Evolutionary conservation across 2,888 invertebrate genomes (phyloP), one percentile per base, ranked within the genome.

Genomic region (Empis livida): DNA sequence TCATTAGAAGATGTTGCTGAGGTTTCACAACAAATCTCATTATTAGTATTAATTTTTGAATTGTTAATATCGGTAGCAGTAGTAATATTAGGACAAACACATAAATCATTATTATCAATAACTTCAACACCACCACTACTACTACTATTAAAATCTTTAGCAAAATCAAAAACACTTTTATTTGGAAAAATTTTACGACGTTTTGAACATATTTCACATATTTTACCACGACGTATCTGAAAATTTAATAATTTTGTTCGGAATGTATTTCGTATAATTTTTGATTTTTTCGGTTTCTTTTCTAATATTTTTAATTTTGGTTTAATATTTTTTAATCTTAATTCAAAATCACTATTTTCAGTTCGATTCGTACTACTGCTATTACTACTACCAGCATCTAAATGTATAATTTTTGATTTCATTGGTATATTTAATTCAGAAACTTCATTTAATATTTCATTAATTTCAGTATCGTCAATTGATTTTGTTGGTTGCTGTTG

Each of bases 141-240:
- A 47, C 23, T 27, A 27, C 9, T 44, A 47, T 61, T 56, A 45
- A 66, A 64, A 17, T 68, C 68, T 47, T 63, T 63, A 50, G 60
- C 59, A 53, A 67, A 62, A 46, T 69, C 68, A 44, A 66, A 61
- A 30, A 65, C 62, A 49, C 61, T 62, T 50, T 65, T 68, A 49
- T 61, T 65, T 15, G 66, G 65, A 59, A 67, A 64, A 32, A 65
- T 62, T 53, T 67, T 65, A 1, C 62, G 56, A 0, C 62, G 57
- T 38, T 70, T 69, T n/a, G 62, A 60, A 53, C 69, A 69, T 38
- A 57, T 59, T 39, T 63, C 65, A 47, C 68, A 69, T 2, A 63
- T 57, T 51, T 62, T 63, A 37, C 55, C 46, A 37, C 62, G 61
- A 16, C 59, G 58, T 45, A 64, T 50, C 52, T 66, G 66, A 42